Conservation (phyloP, 2,797 vertebrate genomes). For the Characodon lateralis region DNA sequence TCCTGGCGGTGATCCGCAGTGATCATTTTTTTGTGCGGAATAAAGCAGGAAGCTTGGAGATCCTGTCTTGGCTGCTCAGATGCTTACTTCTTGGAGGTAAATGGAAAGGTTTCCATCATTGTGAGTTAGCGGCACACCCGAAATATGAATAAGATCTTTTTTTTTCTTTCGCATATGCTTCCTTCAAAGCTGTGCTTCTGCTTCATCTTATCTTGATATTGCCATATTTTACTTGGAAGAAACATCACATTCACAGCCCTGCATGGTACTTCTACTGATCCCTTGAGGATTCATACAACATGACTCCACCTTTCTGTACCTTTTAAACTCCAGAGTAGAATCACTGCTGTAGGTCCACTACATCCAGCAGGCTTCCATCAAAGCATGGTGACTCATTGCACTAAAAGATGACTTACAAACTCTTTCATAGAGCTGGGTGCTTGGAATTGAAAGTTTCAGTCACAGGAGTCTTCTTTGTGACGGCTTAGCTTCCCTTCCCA, state of each 20-base stretch:
- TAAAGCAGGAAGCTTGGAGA: conserved; percentile 57
- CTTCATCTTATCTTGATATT: conserved; percentile 33
- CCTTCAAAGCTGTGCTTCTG: conserved; percentile 35
- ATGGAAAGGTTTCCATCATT: conserved; percentile 65
- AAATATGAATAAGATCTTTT: conserved; percentile 48
- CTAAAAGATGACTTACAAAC: conserved; percentile 73
- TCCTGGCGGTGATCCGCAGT: conserved; percentile 63
- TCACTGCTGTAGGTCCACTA: conserved; percentile 44
- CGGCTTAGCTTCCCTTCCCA: conserved; percentile 57
- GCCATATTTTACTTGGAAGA: conserved; percentile 11
- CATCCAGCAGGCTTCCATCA: conserved; percentile 46
- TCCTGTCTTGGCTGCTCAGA: conserved; percentile 59
- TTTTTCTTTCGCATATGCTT: conserved; percentile 44
- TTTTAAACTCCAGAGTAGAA: conserved; percentile 27
- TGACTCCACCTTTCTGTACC: conserved; percentile 10
- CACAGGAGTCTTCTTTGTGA: conserved; percentile 71
- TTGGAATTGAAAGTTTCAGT: conserved; percentile 75
- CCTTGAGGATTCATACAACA: conserved; percentile 12
- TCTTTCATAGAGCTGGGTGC: conserved; percentile 58
- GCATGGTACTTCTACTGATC: background rate
- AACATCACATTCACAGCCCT: background rate
- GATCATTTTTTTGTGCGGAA: conserved; percentile 55
- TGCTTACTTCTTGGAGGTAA: conserved; percentile 63
- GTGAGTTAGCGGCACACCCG: conserved; percentile 48
- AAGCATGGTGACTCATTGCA: conserved; percentile 66